Conservation (phyloP, 2,797 vertebrate genomes). For the Oreochromis mossambicus region DNA sequence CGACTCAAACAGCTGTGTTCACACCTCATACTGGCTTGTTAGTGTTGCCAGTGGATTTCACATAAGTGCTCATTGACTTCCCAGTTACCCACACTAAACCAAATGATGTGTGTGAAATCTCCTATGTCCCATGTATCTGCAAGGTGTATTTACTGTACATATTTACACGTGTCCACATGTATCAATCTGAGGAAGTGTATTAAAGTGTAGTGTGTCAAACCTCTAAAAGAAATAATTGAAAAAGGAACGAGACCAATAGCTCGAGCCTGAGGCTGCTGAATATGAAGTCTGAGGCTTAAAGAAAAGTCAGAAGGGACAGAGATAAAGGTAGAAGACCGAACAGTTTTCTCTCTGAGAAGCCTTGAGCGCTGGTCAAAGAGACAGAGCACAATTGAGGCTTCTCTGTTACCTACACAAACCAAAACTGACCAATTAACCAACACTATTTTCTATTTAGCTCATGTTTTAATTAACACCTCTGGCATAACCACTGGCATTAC, state of each 20-base stretch:
- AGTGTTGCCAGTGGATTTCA: constrained; percentile 45
- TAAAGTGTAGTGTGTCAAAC: constrained; percentile 29
- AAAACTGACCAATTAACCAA: constrained; percentile 40
- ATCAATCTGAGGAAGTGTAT: constrained; percentile 25
- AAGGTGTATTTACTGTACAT: neutral
- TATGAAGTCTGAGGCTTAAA: constrained; percentile 61
- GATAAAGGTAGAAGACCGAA: constrained; percentile 59
- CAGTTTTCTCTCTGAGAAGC: constrained; percentile 33
- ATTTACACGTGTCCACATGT: neutral
- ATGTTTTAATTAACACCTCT: constrained; percentile 39
- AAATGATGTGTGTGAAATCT: neutral
- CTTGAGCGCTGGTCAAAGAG: constrained; percentile 24
- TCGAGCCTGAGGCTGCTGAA: constrained; percentile 59
- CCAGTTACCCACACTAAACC: constrained; percentile 22
- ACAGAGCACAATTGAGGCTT: constrained; percentile 14
- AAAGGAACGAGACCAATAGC: constrained; percentile 46
- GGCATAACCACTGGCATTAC: constrained; percentile 21
- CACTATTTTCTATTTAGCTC: constrained; percentile 21
- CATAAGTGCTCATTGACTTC: constrained; percentile 52
- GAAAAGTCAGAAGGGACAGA: constrained; percentile 59
- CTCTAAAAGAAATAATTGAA: constrained; percentile 54
- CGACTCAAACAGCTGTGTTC: constrained; percentile 70
- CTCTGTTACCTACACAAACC: constrained; percentile 18
- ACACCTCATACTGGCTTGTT: constrained; percentile 50
- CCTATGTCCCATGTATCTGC: neutral